Conservation (phyloP, 1,140 invertebrate species). For the Sminthurinus signatus region DNA sequence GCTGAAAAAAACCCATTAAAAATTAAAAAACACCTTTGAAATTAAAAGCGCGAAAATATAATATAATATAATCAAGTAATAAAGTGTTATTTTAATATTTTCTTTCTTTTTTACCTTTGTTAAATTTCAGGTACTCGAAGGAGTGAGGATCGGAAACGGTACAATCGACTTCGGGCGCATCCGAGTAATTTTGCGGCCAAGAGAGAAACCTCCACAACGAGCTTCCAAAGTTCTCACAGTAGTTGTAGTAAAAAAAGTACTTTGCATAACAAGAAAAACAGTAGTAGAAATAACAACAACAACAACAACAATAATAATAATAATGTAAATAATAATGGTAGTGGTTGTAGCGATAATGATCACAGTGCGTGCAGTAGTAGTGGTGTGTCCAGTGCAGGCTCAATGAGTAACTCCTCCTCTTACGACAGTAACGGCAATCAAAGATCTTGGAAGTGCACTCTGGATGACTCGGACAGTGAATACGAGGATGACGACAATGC, state of each 20-base stretch:
- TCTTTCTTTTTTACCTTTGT: too few species aligned
- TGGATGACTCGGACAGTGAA: slow-evolving; percentile 33
- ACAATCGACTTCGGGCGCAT: slow-evolving; percentile 30
- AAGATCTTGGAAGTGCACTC: slow-evolving; percentile 21
- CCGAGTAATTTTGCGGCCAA: neutral
- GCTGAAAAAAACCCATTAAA: too few species aligned
- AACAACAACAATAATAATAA: too few species aligned
- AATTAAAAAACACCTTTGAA: too few species aligned
- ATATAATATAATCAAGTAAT: too few species aligned
- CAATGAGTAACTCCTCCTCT: slow-evolving; percentile 18
- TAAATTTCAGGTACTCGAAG: slow-evolving; percentile 10
- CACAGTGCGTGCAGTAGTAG: slow-evolving; percentile 1
- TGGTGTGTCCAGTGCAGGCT: slow-evolving; percentile 11
- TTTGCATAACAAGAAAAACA: too few species aligned
- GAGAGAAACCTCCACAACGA: neutral
- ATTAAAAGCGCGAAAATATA: too few species aligned
- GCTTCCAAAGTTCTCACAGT: neutral
- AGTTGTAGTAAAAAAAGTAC: neutral
- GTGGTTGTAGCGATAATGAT: neutral
- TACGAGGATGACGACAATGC: slow-evolving; percentile 28
- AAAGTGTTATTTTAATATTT: too few species aligned
- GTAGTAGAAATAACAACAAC: neutral
- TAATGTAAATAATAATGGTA: neutral
- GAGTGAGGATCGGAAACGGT: slow-evolving; percentile 17
- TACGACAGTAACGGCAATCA: slow-evolving; percentile 27